A percentile compares a stretch with the other conserved stretches of the same genome.
phyloP scores from a whole-genome alignment of 2,797 vertebrate species.

The Micromesistius poutassou region DNA sequence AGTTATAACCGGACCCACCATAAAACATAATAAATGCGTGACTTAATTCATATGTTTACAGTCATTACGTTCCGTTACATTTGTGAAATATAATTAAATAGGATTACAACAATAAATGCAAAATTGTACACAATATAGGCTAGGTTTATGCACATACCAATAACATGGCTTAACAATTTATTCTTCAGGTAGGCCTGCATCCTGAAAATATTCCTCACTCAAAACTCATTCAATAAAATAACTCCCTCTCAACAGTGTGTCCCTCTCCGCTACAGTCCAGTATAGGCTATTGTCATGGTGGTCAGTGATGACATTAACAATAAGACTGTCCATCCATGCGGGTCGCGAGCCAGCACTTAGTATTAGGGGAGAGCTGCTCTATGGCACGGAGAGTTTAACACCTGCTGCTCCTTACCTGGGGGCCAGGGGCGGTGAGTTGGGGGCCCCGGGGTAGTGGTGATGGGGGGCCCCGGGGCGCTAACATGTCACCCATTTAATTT shows the following conservation, averaged over 20 bases:
- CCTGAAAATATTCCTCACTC: not conserved
- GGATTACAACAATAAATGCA: not conserved
- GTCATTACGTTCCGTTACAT: not conserved
- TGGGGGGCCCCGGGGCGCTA: slow-evolving; percentile 41
- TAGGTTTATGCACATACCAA: not conserved
- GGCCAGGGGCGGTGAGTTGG: slow-evolving; percentile 35
- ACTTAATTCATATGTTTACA: too few relatives aligned
- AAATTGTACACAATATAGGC: not conserved
- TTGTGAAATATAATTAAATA: not conserved
- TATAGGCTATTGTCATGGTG: not conserved
- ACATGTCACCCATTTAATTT: slow-evolving; percentile 70
- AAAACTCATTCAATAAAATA: not conserved
- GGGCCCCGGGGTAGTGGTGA: slow-evolving; percentile 32
- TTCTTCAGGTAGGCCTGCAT: not conserved
- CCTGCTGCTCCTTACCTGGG: slow-evolving; percentile 75
- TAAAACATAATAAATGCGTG: not conserved
- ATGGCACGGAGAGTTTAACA: slow-evolving; percentile 76
- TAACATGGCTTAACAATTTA: not conserved
- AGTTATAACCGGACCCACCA: not conserved
- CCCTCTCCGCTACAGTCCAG: not conserved
- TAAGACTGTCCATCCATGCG: slow-evolving; percentile 52
- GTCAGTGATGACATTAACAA: slow-evolving; percentile 61
- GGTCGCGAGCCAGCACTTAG: slow-evolving; percentile 64
- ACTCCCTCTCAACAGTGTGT: not conserved
- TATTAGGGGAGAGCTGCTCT: slow-evolving; percentile 64